These are phyloP conservation scores for Acanthoscelides obtectus DNA, from an alignment of 2,888 invertebrate species.

Conservation along the genomic window DNA sequence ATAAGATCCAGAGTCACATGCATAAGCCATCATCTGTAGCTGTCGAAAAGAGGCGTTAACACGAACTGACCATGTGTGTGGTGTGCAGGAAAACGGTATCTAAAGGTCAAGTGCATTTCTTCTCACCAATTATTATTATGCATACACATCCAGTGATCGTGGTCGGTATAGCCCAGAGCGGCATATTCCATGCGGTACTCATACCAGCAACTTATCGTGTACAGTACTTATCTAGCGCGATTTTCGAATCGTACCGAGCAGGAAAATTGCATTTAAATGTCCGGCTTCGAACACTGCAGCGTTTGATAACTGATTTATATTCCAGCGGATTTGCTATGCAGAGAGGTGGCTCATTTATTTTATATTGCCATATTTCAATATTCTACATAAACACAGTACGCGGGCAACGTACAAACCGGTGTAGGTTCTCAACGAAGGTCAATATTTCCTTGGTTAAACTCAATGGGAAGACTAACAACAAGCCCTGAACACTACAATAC, in stretches of 20 bases:
- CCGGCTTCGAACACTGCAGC: background rate
- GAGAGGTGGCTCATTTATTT: constrained; percentile 1
- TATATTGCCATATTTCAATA: constrained; percentile 2
- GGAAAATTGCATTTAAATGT: constrained; percentile 2
- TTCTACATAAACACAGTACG: background rate
- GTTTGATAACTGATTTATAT: constrained; percentile 4
- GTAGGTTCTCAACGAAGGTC: no score
- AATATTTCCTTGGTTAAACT: no score
- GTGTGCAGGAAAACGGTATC: background rate
- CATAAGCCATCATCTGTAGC: background rate
- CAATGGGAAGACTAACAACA: no score
- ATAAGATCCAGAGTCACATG: no score
- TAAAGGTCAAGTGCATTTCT: background rate
- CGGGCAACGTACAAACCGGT: background rate
- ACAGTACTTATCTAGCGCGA: background rate
- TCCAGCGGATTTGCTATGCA: background rate
- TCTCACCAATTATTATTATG: background rate
- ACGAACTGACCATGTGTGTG: background rate
- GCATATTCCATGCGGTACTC: background rate
- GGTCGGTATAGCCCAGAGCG: background rate
- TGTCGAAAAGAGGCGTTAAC: background rate
- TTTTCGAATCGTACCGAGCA: background rate
- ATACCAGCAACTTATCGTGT: background rate
- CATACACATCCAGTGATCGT: background rate
- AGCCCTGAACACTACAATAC: no score